Evolutionary conservation across 2,888 invertebrate species (phyloP).

Genomic region (Epinotia demarniana): DNA sequence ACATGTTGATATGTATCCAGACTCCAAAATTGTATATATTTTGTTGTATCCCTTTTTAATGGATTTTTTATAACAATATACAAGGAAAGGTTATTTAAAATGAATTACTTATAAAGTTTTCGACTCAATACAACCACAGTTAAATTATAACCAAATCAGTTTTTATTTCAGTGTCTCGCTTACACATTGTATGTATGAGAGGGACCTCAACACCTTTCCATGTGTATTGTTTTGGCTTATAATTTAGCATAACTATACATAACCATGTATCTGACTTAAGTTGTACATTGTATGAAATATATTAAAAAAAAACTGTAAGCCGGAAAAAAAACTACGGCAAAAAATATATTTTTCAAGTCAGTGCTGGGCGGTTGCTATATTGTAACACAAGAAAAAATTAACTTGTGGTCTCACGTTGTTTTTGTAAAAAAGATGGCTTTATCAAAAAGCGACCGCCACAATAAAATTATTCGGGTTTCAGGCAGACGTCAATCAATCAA

Average conservation of each 20-base stretch:
- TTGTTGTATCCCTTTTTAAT: constrained; percentile 32
- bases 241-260: constrained; percentile 43
- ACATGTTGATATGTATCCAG: background rate
- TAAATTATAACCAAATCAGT: background rate
- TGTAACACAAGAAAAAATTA: constrained; percentile 80
- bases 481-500: constrained; percentile 49
- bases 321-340: constrained; percentile 56
- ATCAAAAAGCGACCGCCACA: constrained; percentile 72
- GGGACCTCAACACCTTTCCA: constrained; percentile 3
- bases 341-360: constrained; percentile 79
- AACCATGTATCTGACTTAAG: constrained; percentile 45
- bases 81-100: constrained; percentile 45
- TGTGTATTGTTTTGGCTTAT: constrained; percentile 46
- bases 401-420: constrained; percentile 70
- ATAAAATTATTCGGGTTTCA: constrained; percentile 66
- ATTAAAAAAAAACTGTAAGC: constrained; percentile 46
- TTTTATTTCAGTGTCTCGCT: background rate
- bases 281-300: constrained; percentile 50
- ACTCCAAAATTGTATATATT: constrained; percentile 37
- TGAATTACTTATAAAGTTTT: background rate
- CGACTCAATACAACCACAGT: background rate
- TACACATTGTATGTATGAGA: constrained; percentile 12
- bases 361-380: constrained; percentile 71
- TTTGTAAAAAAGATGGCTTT: constrained; percentile 69
- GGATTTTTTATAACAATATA: constrained; percentile 46